Base-by-base conservation (phyloP, 2,113 vertebrate genomes). In the Mirza zaza region DNA sequence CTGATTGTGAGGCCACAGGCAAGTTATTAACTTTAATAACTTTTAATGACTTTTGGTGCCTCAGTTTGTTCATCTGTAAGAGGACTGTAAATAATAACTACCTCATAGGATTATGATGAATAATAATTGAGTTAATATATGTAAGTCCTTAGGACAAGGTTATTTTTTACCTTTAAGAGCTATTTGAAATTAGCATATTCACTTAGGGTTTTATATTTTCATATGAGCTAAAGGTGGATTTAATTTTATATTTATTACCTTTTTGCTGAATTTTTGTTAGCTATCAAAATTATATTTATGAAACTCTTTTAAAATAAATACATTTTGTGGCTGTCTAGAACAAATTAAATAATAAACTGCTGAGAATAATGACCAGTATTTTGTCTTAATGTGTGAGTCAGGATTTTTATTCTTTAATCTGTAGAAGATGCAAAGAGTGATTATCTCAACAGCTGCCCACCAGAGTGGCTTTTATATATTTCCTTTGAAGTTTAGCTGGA, bases 401-500 rank as follows among this genome's bases (percentile, higher is more conserved):
- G 68, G 39, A 63, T 88, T 88, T 91, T 90, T 67, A 63, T 90
- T 90, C 45, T 86, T 76, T n/a, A 6, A 71, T 95, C 71, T 90
- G 52, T 94, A n/a, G 65, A 93, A 92, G 91, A 92, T 92, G 45
- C 57, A 77, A 29, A 93, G 94, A 87, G 57, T 95, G 91, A 96
- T 95, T 81, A 86, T 94, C 61, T 90, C 36, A 79, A 11, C 39
- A 92, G 65, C 70, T 3, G 6, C 63, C 87, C n/a, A 68, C 36
- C 39, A 45, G 85, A 85, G 50, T 96, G 75, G 84, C 76, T 97
- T 96, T 96, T 91, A 85, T 94, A 29, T 65, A 45, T 83, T 95
- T 95, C 34, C 85, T 95, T 95, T 96, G 94, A 97, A 90, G 88
- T 91, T 96, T 27, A 57, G 20, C 95, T 96, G 71, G 80, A 95